Conservation (phyloP, 2,113 vertebrate genomes). For the Caranx ignobilis region DNA sequence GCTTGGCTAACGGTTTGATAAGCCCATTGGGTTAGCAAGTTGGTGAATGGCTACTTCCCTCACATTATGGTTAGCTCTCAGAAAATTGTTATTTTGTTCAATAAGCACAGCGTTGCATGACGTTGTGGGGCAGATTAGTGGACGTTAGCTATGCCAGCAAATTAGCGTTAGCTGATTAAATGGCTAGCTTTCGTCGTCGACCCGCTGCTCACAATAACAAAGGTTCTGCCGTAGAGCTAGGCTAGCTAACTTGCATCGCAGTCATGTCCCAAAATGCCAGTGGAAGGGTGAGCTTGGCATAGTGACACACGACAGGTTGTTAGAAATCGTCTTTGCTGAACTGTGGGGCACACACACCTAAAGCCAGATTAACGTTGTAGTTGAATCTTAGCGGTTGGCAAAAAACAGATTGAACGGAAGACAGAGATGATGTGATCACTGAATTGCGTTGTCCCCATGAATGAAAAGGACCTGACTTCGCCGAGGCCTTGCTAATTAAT, state of each 20-base stretch:
- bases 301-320: neutral
- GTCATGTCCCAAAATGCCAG: slow-evolving; percentile 32
- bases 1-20: slow-evolving; percentile 23
- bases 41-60: neutral
- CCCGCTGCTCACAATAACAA: slow-evolving; percentile 76
- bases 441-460: slow-evolving; percentile 38
- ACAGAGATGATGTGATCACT: slow-evolving; percentile 23
- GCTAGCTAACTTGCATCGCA: slow-evolving; percentile 59
- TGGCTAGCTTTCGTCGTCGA: slow-evolving; percentile 59
- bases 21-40: slow-evolving; percentile 8
- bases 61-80: neutral
- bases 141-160: slow-evolving; percentile 28
- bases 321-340: too few relatives aligned
- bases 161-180: slow-evolving; percentile 45
- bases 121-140: slow-evolving; percentile 10
- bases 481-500: slow-evolving; percentile 43
- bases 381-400: neutral
- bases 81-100: neutral
- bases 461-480: slow-evolving; percentile 43
- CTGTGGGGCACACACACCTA: too few relatives aligned
- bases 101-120: neutral
- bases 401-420: neutral
- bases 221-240: slow-evolving; percentile 56
- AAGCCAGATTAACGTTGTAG: neutral
- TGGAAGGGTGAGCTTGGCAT: slow-evolving; percentile 17